phyloP scores from a whole-genome alignment of 2,113 vertebrate species.

The Trogon melanurus region DNA sequence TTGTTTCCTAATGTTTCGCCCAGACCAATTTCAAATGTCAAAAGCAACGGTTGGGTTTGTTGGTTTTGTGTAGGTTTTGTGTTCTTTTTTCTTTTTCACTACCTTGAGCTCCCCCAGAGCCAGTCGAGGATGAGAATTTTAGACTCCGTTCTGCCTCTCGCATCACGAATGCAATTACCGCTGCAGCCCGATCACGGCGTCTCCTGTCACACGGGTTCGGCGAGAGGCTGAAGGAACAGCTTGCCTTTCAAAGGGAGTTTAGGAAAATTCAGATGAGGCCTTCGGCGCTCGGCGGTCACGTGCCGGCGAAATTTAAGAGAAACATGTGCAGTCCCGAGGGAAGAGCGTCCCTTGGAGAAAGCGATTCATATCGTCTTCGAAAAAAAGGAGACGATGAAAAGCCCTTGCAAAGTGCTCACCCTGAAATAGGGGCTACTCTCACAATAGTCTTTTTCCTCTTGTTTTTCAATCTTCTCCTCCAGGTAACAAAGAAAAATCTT shows the following conservation, averaged over 20 bases:
- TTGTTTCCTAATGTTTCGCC: constrained; percentile 55
- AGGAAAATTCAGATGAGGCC: neutral
- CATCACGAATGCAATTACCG: constrained; percentile 5
- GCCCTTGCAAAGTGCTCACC: neutral
- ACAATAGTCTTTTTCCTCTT: neutral
- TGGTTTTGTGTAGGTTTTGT: neutral
- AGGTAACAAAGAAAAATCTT: neutral
- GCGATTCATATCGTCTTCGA: neutral
- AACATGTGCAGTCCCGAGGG: neutral
- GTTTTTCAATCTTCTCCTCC: neutral
- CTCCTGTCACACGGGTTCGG: neutral
- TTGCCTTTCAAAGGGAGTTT: constrained; percentile 10
- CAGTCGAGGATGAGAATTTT: neutral
- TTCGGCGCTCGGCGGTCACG: neutral
- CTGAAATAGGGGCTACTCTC: neutral
- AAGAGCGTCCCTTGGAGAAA: neutral
- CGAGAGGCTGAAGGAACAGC: neutral
- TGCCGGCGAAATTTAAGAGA: neutral
- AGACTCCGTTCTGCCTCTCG: constrained; percentile 10
- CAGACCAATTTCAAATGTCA: constrained; percentile 42
- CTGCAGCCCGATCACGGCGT: neutral
- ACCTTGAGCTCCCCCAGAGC: neutral
- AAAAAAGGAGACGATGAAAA: neutral
- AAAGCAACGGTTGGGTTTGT: neutral
- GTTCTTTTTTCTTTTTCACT: neutral